phyloP scores from a whole-genome alignment of 2,797 vertebrate species.

The Characodon lateralis region DNA sequence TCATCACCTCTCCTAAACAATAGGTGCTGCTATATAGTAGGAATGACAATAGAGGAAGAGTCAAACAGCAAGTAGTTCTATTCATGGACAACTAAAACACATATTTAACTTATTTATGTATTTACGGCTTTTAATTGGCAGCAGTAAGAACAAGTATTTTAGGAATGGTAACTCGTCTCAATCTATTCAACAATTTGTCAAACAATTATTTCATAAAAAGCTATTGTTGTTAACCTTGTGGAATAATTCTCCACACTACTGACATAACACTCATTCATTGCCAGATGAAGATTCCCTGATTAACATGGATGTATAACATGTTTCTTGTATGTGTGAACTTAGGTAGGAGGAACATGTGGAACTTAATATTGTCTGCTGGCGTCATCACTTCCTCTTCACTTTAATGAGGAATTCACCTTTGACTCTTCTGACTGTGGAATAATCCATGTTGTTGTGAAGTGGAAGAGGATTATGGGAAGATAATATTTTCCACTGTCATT shows the following conservation, averaged over 20 bases:
- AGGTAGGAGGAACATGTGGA: constrained; percentile 66
- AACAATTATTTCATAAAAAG: neutral
- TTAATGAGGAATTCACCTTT: constrained; percentile 63
- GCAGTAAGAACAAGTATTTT: neutral
- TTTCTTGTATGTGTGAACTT: constrained; percentile 30
- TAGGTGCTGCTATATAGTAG: no score
- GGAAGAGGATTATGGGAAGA: constrained; percentile 47
- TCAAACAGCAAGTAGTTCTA: no score
- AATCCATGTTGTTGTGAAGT: constrained; percentile 65
- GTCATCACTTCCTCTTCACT: constrained; percentile 79
- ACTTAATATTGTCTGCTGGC: constrained; percentile 62
- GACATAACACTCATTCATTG: neutral
- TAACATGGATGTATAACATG: constrained; percentile 49
- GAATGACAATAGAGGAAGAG: no score
- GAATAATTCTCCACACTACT: constrained; percentile 10
- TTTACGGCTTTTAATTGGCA: neutral
- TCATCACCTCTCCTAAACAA: no score
- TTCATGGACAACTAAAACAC: no score
- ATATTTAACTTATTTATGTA: no score
- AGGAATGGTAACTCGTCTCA: neutral
- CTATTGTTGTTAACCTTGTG: neutral
- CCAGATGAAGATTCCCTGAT: neutral
- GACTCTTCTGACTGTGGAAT: constrained; percentile 47
- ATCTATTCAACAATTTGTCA: neutral
- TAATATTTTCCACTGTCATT: constrained; percentile 55